These are phyloP conservation scores for Prietella phreatophila DNA, from an alignment of 2,113 vertebrate species.

Conservation along the genomic window DNA sequence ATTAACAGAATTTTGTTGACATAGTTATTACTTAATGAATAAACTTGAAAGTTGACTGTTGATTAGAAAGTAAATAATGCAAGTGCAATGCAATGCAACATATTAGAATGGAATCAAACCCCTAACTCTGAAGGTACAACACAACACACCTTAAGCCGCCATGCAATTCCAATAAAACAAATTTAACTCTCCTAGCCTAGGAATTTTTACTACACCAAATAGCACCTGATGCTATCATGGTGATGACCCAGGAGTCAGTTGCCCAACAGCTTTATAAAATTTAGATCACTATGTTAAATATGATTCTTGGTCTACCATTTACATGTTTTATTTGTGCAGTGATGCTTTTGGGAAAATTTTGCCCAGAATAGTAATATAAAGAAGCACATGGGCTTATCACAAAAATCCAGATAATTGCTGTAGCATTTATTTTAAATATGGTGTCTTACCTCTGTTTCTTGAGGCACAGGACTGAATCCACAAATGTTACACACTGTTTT, in stretches of 20 bases:
- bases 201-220: not conserved
- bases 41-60: not conserved
- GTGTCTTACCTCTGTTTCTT: constrained; percentile 60
- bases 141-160: too few relatives aligned
- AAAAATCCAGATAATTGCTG: not conserved
- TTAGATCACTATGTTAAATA: not conserved
- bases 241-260: not conserved
- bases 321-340: not conserved
- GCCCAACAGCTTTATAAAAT: not conserved
- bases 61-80: too few relatives aligned
- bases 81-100: too few relatives aligned
- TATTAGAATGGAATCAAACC: too few relatives aligned
- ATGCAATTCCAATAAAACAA: not conserved
- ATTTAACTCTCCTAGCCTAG: not conserved
- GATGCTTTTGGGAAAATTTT: not conserved
- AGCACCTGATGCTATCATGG: not conserved
- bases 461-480: constrained; percentile 85
- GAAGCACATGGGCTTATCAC: not conserved
- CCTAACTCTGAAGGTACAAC: too few relatives aligned
- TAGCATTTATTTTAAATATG: constrained; percentile 60
- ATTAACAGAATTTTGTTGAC: not conserved
- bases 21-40: not conserved
- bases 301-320: not conserved
- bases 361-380: too few relatives aligned
- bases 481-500: constrained; percentile 87